Evolutionary conservation across 2,797 vertebrate genomes (phyloP).

Genomic region (Dendrocincla fuliginosa): DNA sequence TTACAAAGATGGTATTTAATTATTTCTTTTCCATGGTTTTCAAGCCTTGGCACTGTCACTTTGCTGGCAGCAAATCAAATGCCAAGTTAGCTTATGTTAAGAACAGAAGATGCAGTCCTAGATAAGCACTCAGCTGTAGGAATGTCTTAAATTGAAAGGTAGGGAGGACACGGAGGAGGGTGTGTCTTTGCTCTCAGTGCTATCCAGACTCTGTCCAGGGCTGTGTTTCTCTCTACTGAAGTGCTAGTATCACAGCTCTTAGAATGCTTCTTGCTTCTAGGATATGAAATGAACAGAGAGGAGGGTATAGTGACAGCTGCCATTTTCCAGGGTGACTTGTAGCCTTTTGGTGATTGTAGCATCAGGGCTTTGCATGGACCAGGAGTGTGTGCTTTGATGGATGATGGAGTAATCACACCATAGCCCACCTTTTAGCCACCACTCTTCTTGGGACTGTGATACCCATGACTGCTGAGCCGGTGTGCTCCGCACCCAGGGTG

Average conservation of each 20-base stretch:
- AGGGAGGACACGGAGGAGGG: neutral
- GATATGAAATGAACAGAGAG: neutral
- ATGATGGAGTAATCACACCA: neutral
- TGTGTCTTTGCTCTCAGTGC: neutral
- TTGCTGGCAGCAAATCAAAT: constrained; percentile 62
- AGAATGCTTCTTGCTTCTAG: neutral
- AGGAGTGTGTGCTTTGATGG: neutral
- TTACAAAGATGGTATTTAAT: constrained; percentile 22
- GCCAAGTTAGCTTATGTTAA: constrained; percentile 41
- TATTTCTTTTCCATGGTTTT: constrained; percentile 46
- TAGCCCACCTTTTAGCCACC: neutral
- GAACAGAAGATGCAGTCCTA: constrained; percentile 52
- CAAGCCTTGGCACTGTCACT: constrained; percentile 37
- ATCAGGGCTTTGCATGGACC: neutral
- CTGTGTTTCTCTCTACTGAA: neutral
- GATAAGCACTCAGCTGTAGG: constrained; percentile 50
- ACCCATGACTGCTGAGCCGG: neutral
- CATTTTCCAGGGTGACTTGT: neutral
- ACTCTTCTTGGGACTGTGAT: neutral
- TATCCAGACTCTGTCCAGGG: neutral
- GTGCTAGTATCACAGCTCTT: neutral
- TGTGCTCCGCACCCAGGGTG: neutral
- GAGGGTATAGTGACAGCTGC: neutral
- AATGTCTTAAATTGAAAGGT: neutral
- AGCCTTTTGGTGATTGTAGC: neutral